phyloP scores from a whole-genome alignment of 92 coral and sea anemone species.

The Porites cylindrica region DNA sequence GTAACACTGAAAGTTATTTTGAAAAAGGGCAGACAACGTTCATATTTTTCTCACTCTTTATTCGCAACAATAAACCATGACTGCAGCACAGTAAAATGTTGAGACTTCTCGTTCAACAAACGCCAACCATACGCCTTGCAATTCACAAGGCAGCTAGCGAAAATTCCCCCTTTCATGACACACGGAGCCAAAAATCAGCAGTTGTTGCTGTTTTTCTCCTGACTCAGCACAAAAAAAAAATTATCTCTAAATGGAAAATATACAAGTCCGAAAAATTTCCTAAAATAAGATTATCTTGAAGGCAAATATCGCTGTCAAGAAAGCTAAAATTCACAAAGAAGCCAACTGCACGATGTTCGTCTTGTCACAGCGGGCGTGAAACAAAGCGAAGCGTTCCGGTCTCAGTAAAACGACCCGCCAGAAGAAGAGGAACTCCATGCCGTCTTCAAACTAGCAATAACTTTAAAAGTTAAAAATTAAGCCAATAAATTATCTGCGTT shows the following conservation, averaged over 20 bases:
- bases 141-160: neutral
- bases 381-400: neutral
- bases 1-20: neutral
- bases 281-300: neutral
- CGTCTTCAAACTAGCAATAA: slow-evolving; percentile 8
- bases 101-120: neutral
- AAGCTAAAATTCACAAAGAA: slow-evolving; percentile 5
- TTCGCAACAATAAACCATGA: slow-evolving; percentile 70
- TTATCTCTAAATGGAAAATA: neutral
- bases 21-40: neutral
- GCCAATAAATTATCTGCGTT: slow-evolving; percentile 33
- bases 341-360: neutral
- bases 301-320: slow-evolving; percentile 16
- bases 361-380: neutral
- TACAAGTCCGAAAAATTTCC: neutral
- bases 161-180: neutral
- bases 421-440: neutral
- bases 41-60: slow-evolving; percentile 20
- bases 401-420: neutral
- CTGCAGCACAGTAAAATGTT: slow-evolving; percentile 85
- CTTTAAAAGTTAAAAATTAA: slow-evolving; percentile 27
- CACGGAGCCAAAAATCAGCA: slow-evolving; percentile 7
- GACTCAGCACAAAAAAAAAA: neutral
- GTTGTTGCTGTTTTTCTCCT: neutral
- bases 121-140: neutral